Conservation (phyloP, 1,140 invertebrate species). For the Zaprionus lachaisei region DNA sequence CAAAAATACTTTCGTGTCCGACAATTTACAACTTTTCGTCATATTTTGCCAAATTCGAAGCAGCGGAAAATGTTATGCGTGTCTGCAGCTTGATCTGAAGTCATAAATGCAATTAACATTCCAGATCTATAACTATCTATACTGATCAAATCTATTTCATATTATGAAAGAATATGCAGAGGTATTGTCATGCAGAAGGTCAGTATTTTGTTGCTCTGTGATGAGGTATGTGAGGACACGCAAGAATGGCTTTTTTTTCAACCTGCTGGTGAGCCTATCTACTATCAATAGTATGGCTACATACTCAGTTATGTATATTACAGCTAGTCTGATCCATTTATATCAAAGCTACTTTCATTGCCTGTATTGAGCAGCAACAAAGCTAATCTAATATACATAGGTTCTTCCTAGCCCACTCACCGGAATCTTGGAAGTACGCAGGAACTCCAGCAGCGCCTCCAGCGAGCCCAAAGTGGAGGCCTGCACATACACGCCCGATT, state of each 20-base stretch:
- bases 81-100: neutral
- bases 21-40: conserved; percentile 74
- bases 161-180: no score
- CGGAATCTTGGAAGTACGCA: conserved; percentile 97
- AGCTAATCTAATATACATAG: neutral
- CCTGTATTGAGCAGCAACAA: neutral
- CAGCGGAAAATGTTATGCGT: conserved; percentile 3
- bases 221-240: no score
- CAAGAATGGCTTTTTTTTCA: no score
- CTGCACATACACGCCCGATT: conserved; percentile 98
- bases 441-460: conserved; percentile 98
- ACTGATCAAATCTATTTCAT: neutral
- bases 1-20: conserved; percentile 66
- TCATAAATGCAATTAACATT: neutral
- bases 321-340: no score
- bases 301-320: no score
- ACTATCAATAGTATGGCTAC: no score
- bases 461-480: conserved; percentile 99
- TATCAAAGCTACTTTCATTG: no score
- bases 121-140: neutral
- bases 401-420: conserved; percentile 86
- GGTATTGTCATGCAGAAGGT: no score
- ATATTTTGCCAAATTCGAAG: conserved; percentile 47
- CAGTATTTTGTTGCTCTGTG: no score
- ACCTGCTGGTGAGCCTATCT: no score